A percentile compares a stretch with the other conserved stretches of the same genome.
These are phyloP conservation scores for Brachionus koreanus DNA, from an alignment of 1,140 invertebrate genomes.

Conservation along the genomic window DNA sequence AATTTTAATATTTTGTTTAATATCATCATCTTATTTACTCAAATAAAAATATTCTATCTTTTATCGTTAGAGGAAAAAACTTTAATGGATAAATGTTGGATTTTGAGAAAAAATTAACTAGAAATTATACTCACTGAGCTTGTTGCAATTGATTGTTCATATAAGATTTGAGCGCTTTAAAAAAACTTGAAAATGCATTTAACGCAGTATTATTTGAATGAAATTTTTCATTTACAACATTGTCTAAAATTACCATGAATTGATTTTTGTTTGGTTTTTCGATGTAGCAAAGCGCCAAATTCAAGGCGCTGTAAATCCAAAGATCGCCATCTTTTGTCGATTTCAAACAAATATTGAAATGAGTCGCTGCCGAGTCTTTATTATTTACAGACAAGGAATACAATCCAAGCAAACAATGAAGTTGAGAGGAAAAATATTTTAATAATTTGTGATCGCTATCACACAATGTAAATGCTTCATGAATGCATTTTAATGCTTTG, in stretches of 20 bases:
- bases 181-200: slow-evolving; percentile 27
- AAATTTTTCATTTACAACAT: slow-evolving; percentile 27
- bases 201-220: background rate
- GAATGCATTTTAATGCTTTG: background rate
- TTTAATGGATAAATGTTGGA: background rate
- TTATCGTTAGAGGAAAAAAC: too few species aligned
- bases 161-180: slow-evolving; percentile 22
- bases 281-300: slow-evolving; percentile 23
- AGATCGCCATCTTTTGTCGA: background rate
- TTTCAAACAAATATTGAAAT: slow-evolving; percentile 26
- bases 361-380: background rate
- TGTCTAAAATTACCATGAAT: slow-evolving; percentile 18
- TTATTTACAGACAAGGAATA: background rate
- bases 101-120: background rate
- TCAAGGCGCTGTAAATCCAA: background rate
- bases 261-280: slow-evolving; percentile 25
- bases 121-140: background rate
- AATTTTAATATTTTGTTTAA: too few species aligned
- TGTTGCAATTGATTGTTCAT: background rate
- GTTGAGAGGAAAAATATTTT: background rate
- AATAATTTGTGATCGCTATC: background rate
- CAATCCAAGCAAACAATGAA: slow-evolving; percentile 29
- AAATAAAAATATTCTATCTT: too few species aligned
- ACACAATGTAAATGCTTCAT: background rate
- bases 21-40: too few species aligned